Percentiles rank a stretch among this genome's conserved stretches.
phyloP scores from a whole-genome alignment of 2,113 vertebrate genomes.

The Marcusenius ussheri region DNA sequence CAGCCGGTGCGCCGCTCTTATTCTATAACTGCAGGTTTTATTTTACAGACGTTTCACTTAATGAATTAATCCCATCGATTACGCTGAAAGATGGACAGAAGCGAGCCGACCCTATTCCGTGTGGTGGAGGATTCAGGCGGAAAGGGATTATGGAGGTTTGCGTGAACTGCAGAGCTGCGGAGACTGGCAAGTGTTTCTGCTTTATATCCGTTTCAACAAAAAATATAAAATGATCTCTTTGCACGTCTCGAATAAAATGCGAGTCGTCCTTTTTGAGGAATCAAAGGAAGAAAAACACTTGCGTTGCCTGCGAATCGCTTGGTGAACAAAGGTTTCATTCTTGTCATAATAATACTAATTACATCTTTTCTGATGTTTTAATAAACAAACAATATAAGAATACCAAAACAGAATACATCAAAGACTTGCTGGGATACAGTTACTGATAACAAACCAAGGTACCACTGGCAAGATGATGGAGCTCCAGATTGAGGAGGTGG shows the following conservation, averaged over 20 bases:
- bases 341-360: constrained; percentile 1
- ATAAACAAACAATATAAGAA: not conserved
- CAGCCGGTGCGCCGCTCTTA: constrained; percentile 48
- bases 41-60: constrained; percentile 33
- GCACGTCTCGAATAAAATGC: not conserved
- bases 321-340: not conserved
- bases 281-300: not conserved
- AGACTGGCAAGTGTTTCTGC: not conserved
- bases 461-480: constrained; percentile 76
- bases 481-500: constrained; percentile 89
- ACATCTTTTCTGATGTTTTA: not conserved
- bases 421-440: not conserved
- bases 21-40: constrained; percentile 60
- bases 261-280: not conserved
- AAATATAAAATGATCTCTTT: constrained; percentile 4
- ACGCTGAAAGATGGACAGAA: constrained; percentile 25
- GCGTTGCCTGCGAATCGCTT: not conserved
- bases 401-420: not conserved
- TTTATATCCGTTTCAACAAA: constrained; percentile 11
- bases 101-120: constrained; percentile 38
- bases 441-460: not conserved
- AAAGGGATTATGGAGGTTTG: constrained; percentile 33
- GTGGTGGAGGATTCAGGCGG: constrained; percentile 26
- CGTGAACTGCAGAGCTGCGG: constrained; percentile 19
- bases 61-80: constrained; percentile 44